Base-by-base conservation (phyloP, 2,888 invertebrate species). In the Andrena trimmerana region DNA sequence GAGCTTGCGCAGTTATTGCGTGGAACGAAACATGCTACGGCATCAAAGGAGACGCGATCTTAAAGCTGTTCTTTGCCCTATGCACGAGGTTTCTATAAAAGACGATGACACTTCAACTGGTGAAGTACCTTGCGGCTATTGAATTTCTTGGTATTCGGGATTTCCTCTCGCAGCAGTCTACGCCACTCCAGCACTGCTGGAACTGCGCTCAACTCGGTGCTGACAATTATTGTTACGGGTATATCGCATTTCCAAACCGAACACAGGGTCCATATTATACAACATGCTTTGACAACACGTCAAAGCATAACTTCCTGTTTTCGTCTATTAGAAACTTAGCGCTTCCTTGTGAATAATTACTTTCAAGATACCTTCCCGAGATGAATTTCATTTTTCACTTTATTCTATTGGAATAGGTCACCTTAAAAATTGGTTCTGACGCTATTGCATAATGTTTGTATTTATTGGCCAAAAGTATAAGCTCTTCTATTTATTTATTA, bases 61-160 rank as follows among this genome's bases (percentile, higher is more conserved):
- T 73, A 36, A n/a, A 42, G 33, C 54, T 31, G 60, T 69, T 68
- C 78, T 65, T 66, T 65, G 33, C 13, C 66, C 29, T 10, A n/a
- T 57, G 57, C 24, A n/a, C 72, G 83, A 57, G 85, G 80, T 80
- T 78, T 75, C 80, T 52, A 63, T 83, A 79, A 66, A 83, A 82
- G 69, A 79, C 77, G 78, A 82, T 74, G 81, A 57, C 71, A 77
- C 81, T 84, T 60, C 60, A 66, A 63, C 69, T 57, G 50, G 66
- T 50, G 70, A 42, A 20, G 68, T 65, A 76, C 73, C 79, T 76
- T 81, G 73, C 63, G 76, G 83, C 66, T 88, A 86, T 88, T 77
- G 83, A 78, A 83, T 88, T 85, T 81, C 83, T 74, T 29, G 66
- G 66, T 54, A 50, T 59, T 52, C 29, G 67, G 20, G 33, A n/a